These are phyloP conservation scores for Trinectes maculatus DNA, from an alignment of 2,113 vertebrate species.

Conservation along the genomic window DNA sequence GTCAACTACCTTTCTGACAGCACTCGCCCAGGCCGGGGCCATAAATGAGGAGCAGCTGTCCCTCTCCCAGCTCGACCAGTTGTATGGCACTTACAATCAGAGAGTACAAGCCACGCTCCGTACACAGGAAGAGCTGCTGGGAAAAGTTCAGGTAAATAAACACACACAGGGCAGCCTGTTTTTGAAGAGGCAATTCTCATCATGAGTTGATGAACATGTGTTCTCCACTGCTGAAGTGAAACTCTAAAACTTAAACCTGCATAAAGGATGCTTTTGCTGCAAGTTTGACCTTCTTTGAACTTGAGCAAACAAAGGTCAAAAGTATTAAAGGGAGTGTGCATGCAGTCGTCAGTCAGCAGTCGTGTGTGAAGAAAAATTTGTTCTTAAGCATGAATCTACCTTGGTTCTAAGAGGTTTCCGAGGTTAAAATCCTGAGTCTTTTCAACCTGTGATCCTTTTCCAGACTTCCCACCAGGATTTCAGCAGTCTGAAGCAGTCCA, in stretches of 20 bases:
- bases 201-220: not conserved
- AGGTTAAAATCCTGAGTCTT: not conserved
- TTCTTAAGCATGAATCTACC: not conserved
- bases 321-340: too few relatives aligned
- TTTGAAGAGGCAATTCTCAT: not conserved
- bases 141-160: slow-evolving; percentile 82
- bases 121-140: slow-evolving; percentile 91
- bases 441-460: not conserved
- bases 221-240: not conserved
- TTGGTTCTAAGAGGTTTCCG: not conserved
- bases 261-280: too few relatives aligned
- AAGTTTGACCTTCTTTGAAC: too few relatives aligned
- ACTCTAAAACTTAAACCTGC: too few relatives aligned
- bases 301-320: too few relatives aligned
- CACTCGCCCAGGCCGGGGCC: slow-evolving; percentile 91
- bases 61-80: slow-evolving; percentile 86
- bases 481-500: slow-evolving; percentile 95
- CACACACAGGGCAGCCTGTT: not conserved
- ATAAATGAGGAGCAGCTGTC: slow-evolving; percentile 96
- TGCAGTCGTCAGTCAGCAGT: not conserved
- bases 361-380: slow-evolving; percentile 4
- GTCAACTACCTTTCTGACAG: slow-evolving; percentile 90
- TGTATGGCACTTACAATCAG: slow-evolving; percentile 90
- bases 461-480: slow-evolving; percentile 95
- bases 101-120: slow-evolving; percentile 90